Conservation (phyloP, 2,113 vertebrate species). For the Sturnira hondurensis region DNA sequence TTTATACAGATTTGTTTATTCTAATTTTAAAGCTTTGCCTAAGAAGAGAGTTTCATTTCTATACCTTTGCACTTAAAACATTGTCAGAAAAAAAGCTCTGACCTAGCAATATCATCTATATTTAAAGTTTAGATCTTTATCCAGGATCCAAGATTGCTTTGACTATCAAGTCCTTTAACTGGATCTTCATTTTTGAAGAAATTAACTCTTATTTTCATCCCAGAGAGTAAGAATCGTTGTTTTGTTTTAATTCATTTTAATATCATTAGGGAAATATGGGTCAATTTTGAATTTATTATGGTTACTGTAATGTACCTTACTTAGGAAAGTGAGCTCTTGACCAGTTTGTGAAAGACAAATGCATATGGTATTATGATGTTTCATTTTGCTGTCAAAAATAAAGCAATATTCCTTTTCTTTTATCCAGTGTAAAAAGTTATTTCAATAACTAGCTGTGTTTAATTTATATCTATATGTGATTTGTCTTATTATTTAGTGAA, state of each 20-base stretch:
- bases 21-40: not conserved
- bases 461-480: not conserved
- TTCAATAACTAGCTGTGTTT: not conserved
- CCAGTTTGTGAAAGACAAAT: not conserved
- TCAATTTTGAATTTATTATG: not conserved
- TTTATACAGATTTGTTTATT: not conserved
- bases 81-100: slow-evolving; percentile 3
- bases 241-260: not conserved
- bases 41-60: not conserved
- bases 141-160: not conserved
- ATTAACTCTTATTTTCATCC: not conserved
- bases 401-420: not conserved
- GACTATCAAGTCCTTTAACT: not conserved
- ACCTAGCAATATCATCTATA: not conserved
- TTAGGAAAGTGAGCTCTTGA: not conserved
- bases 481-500: slow-evolving; percentile 70
- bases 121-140: slow-evolving; percentile 3
- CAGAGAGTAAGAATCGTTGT: not conserved
- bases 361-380: not conserved
- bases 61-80: not conserved
- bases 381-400: not conserved
- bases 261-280: not conserved
- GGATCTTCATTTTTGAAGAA: not conserved
- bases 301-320: not conserved
- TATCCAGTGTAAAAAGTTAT: not conserved